These are phyloP conservation scores for Pelusios castaneus DNA, from an alignment of 2,113 vertebrate genomes.

Conservation along the genomic window DNA sequence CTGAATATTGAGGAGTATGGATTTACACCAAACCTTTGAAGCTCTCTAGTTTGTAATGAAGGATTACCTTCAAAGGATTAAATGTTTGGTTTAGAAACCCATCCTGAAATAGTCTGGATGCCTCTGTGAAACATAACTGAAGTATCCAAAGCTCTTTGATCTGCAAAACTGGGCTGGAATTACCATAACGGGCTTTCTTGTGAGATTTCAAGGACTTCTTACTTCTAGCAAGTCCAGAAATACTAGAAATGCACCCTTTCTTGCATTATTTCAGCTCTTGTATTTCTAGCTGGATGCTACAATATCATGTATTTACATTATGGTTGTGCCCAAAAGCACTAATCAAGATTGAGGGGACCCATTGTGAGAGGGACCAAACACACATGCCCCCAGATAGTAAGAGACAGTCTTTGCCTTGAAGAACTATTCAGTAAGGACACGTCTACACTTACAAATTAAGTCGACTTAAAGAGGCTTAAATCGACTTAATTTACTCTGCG, in stretches of 20 bases:
- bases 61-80: neutral
- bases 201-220: neutral
- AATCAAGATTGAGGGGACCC: neutral
- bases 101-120: neutral
- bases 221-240: neutral
- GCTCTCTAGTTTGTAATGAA: neutral
- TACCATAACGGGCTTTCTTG: neutral
- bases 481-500: too few species aligned
- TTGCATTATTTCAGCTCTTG: neutral
- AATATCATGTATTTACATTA: neutral
- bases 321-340: neutral
- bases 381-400: neutral
- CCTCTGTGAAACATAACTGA: neutral
- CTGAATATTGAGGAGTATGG: slow-evolving; percentile 13
- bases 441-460: too few species aligned
- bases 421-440: neutral
- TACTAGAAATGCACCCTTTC: neutral
- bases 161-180: neutral
- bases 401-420: slow-evolving; percentile 3
- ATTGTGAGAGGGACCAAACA: neutral
- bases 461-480: too few species aligned
- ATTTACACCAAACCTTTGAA: neutral
- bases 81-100: neutral
- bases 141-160: neutral
- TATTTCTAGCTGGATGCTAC: neutral